Evolutionary conservation across 2,888 invertebrate species (phyloP), one percentile per base, ranked within the genome.

Genomic region (Drosophila pegasa): DNA sequence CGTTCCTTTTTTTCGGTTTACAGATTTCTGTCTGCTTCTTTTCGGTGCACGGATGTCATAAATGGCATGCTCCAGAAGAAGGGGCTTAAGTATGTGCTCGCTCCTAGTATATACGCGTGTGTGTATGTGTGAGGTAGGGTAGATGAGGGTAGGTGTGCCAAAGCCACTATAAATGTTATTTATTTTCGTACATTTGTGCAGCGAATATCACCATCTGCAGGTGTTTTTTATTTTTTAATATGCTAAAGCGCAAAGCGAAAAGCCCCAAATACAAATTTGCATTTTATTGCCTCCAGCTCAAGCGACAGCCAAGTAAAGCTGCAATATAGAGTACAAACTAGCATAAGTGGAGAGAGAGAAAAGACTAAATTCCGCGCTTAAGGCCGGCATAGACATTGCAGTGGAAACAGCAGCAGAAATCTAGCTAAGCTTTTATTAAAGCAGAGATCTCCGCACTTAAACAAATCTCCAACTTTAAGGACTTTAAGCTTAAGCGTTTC

Each of bases 171-270:
- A 87, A 88, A 87, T 78, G 76, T 81, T 76, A 87, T 88, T 88
- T 86, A 86, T 83, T 69, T 75, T 61, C 70, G 67, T 63, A 69
- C 62, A 63, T 78, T 64, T 71, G 74, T 78, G 76, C 80, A 59
- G 43, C 64, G 48, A 35, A 51, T 71, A 57, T 55, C 62, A 51
- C 56, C 67, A 75, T 71, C 70, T 84, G 80, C 85, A 87, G 87
- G 84, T 85, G 85, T 71, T 71, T 80, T 81, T 84, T 87, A 84
- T 84, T 71, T 84, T 83, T 80, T 84, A 83, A 83, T 83, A 74
- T 86, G 62, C 71, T 71, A 62, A 70, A 71, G 67, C 71, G 35
- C 33, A 16, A 31, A 31, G 54, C 41, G 60, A 80, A 45, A 47
- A 56, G 70, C 75, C 60, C 67, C 61, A 62, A 43, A 77, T 57